These are phyloP conservation scores for Rhagoletis pomonella DNA, from an alignment of 1,140 invertebrate species.

Conservation along the genomic window DNA sequence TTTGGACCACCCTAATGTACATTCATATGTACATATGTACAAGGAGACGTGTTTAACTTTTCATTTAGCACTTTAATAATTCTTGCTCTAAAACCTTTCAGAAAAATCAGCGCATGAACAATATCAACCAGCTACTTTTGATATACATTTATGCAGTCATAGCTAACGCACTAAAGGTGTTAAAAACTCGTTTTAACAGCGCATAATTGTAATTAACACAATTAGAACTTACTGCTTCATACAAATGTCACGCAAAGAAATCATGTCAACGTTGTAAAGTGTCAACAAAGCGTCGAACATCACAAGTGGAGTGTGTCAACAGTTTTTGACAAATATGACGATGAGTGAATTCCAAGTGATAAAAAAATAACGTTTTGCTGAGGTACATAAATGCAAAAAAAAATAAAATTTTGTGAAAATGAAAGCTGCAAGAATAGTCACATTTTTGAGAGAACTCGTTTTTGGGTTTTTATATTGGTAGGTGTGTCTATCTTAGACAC, in stretches of 20 bases:
- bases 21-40: too few species aligned
- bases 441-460: too few species aligned
- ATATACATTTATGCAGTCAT: neutral
- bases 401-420: neutral
- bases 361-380: too few species aligned
- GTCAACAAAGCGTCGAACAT: slow-evolving; percentile 30
- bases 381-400: neutral
- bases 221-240: neutral
- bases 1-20: too few species aligned
- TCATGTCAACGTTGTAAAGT: slow-evolving; percentile 8
- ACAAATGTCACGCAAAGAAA: slow-evolving; percentile 20
- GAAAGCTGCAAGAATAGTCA: neutral
- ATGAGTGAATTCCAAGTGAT: neutral
- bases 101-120: neutral
- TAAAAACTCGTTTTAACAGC: slow-evolving; percentile 38
- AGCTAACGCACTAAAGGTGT: slow-evolving; percentile 31
- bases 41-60: neutral
- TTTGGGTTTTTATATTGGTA: neutral
- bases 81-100: neutral
- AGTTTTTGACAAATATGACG: slow-evolving; percentile 3
- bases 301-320: slow-evolving; percentile 38
- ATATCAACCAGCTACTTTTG: neutral
- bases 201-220: slow-evolving; percentile 31
- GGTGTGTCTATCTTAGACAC: neutral
- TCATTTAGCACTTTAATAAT: neutral